Conservation (phyloP, 2,888 invertebrate genomes). For the Ochropleura leucogaster region DNA sequence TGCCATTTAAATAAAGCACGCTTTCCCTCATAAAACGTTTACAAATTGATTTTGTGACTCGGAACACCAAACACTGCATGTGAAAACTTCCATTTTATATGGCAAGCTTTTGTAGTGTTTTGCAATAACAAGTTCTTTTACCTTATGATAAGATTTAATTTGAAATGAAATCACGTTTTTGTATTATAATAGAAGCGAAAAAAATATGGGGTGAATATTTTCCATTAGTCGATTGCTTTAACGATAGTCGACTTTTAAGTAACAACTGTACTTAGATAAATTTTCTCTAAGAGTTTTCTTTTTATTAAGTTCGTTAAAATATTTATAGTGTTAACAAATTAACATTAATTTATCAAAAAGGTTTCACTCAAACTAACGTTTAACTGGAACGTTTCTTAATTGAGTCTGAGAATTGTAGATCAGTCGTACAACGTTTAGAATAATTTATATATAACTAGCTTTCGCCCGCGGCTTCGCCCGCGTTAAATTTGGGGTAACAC, state of each 20-base stretch:
- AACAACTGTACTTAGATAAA: conserved; percentile 46
- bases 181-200: conserved; percentile 44
- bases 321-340: conserved; percentile 26
- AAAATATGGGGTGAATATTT: conserved; percentile 58
- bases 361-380: not conserved
- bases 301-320: conserved; percentile 18
- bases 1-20: conserved; percentile 26
- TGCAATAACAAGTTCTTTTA: conserved; percentile 45
- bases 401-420: not conserved
- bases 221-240: conserved; percentile 64
- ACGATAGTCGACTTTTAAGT: conserved; percentile 59
- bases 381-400: conserved; percentile 15
- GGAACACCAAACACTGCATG: conserved; percentile 35
- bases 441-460: too few relatives aligned
- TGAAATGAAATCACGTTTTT: conserved; percentile 39
- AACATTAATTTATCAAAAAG: conserved; percentile 2
- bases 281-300: conserved; percentile 32
- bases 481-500: too few relatives aligned
- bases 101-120: conserved; percentile 10
- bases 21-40: conserved; percentile 31
- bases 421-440: conserved; percentile 4
- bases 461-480: too few relatives aligned
- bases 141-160: conserved; percentile 48
- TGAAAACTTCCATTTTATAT: conserved; percentile 43
- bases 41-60: conserved; percentile 45